Evolutionary conservation across 2,797 vertebrate species (phyloP), one percentile per base, ranked within the genome.

Genomic region (Falco rusticolus): DNA sequence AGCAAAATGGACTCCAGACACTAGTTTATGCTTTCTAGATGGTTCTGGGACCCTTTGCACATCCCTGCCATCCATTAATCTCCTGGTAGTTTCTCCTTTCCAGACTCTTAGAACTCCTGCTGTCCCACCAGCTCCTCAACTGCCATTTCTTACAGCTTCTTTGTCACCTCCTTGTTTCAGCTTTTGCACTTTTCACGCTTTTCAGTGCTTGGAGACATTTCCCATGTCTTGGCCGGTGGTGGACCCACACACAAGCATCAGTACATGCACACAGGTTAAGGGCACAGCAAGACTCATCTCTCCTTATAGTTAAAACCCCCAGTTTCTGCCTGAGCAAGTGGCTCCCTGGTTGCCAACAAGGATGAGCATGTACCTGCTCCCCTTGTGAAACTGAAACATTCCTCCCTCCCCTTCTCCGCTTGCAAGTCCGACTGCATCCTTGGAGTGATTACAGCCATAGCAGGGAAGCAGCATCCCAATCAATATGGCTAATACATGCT

Each of bases 221-320:
- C 26, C 19, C 43, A 10, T 10, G 4, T n/a, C 59, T 45, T 21
- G 31, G 26, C 14, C 1, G 1, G 14, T 3, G 3, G 20, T 0
- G 5, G 21, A 19, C 9, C 20, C 28, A 7, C 34, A 24, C 0
- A 1, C 66, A 33, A 45, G 24, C 28, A 70, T 18, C n/a, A 9
- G 13, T 7, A 41, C 22, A 0, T 1, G 5, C 29, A 18, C n/a
- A 9, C 0, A 1, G 29, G 13, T 81, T 54, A 34, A 56, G 41
- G 21, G 25, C 31, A 29, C 16, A 39, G 28, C 25, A 41, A 51
- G 29, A 26, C 7, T 63, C 6, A 3, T 39, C 45, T 50, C 24
- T 61, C 39, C 48, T 26, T n/a, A 2, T 1, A 29, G 18, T 39
- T 45, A 39, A 21, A n/a, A 47, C 54, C 51, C 33, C 47, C 28